Conservation (phyloP, 2,888 invertebrate genomes). For the Rhagophthalmus giganteus region DNA sequence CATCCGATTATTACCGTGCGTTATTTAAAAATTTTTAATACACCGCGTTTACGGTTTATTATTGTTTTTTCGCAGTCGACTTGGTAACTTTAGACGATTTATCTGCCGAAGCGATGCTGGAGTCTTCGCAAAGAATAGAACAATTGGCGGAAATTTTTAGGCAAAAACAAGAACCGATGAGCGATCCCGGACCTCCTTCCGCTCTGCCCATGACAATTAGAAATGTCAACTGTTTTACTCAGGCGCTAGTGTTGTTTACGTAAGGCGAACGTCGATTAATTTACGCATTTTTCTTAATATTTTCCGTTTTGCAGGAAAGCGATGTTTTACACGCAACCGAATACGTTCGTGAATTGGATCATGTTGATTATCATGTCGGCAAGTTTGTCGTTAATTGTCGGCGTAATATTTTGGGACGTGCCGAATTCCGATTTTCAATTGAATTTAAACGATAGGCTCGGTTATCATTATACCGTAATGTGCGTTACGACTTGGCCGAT, state of each 20-base stretch:
- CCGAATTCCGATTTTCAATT: constrained; percentile 75
- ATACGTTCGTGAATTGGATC: constrained; percentile 78
- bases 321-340: constrained; percentile 81
- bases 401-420: constrained; percentile 89
- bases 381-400: constrained; percentile 79
- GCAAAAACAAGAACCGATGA: constrained; percentile 65
- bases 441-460: constrained; percentile 75
- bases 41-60: too few species aligned
- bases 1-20: constrained; percentile 93
- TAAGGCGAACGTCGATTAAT: constrained; percentile 48
- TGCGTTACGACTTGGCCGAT: constrained; percentile 79
- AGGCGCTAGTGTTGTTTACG: constrained; percentile 71
- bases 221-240: constrained; percentile 67
- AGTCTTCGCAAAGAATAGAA: constrained; percentile 91
- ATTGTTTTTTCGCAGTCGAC: constrained; percentile 69
- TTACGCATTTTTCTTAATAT: constrained; percentile 4
- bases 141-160: constrained; percentile 83
- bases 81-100: constrained; percentile 90
- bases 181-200: constrained; percentile 78
- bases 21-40: too few species aligned
- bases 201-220: constrained; percentile 69
- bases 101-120: constrained; percentile 91
- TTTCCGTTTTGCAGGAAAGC: constrained; percentile 59
- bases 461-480: constrained; percentile 85
- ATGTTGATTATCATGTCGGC: constrained; percentile 78